Conservation (phyloP, 2,113 vertebrate species). For the Ariopsis seemanni region DNA sequence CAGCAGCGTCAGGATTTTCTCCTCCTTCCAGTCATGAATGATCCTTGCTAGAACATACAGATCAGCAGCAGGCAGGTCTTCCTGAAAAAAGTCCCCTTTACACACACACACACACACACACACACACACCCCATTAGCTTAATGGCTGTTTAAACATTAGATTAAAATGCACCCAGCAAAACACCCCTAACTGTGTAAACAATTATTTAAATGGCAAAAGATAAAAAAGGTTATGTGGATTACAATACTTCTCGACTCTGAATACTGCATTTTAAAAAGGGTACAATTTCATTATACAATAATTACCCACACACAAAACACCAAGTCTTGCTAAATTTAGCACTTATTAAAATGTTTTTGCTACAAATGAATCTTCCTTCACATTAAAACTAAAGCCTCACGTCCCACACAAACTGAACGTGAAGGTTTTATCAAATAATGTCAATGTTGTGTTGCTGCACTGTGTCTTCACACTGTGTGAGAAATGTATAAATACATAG, state of each 20-base stretch:
- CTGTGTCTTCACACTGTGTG: neutral
- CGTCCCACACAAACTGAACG: neutral
- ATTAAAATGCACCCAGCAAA: neutral
- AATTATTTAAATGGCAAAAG: neutral
- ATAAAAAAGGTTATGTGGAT: neutral
- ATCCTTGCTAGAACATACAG: conserved; percentile 72
- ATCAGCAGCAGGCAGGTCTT: conserved; percentile 69
- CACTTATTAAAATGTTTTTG: neutral
- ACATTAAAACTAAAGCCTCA: neutral
- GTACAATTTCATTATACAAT: neutral
- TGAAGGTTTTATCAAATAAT: neutral
- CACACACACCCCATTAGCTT: neutral
- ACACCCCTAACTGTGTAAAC: neutral
- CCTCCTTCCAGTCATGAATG: conserved; percentile 75
- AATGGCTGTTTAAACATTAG: neutral
- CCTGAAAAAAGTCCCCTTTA: conserved; percentile 72
- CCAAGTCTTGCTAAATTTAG: neutral
- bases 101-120: neutral
- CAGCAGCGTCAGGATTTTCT: conserved; percentile 68
- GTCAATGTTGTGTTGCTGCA: neutral
- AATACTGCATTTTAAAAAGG: neutral
- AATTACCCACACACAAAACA: neutral
- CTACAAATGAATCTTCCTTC: neutral
- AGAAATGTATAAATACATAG: neutral
- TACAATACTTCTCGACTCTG: neutral